Base-by-base conservation (phyloP, 2,797 vertebrate genomes). In the Nyctibius grandis region DNA sequence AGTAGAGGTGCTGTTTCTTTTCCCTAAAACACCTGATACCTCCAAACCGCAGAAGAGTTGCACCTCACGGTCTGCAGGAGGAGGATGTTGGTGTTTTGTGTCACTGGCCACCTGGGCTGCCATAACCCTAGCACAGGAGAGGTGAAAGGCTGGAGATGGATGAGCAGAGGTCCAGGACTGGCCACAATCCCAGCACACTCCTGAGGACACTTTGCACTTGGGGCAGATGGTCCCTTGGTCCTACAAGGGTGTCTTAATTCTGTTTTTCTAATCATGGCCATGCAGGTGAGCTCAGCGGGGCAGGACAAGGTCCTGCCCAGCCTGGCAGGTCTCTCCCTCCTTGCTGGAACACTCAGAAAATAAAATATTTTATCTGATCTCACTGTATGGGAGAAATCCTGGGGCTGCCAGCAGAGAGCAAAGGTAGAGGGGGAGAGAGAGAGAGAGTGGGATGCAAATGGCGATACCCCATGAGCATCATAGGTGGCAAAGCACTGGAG, bases 381-480 rank as follows among this genome's bases (percentile, higher is more conserved):
- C 36, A 26, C 28, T 44, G 3, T 28, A 4, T 5, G 44, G 48
- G 19, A 88, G n/a, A 51, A 67, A 51, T 34, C 36, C 65, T 60
- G 69, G 33, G 65, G 28, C 47, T 77, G 79, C 38, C 68, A 88
- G 76, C 22, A 75, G 48, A 38, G 12, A 75, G 25, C n/a, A 83
- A 65, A 54, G 60, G 68, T 51, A 84, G 73, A 60, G 13, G 6
- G 12, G 28, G 20, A 1, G 15, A 78, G 54, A 79, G 40, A 15
- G 11, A 50, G 25, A 65, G 5, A 42, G 51, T 1, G 12, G 59
- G 42, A 23, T 26, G 12, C 33, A 47, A 68, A 51, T 10, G 38
- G 7, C 0, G 0, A 25, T 20, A 25, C 13, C 18, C 31, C 0
- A 1, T 18, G 28, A 47, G 9, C 45, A 74, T 36, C 12, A 12